Evolutionary conservation across 2,797 vertebrate genomes (phyloP).

Genomic region (Picus viridis): DNA sequence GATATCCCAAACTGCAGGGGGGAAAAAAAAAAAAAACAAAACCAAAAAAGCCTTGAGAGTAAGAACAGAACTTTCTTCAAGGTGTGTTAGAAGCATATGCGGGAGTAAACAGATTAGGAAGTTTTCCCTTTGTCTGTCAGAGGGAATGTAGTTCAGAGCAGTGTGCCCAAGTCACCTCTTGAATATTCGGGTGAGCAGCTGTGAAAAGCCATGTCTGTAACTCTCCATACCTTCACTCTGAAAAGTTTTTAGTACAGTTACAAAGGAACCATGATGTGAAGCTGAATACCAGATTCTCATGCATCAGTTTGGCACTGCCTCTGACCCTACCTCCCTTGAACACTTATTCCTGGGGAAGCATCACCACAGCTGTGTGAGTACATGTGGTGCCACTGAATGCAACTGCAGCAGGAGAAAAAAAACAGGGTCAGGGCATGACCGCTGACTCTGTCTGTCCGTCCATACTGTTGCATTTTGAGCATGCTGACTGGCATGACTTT

Average conservation of each 20-base stretch:
- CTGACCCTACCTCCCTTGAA: not conserved
- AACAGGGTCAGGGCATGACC: not conserved
- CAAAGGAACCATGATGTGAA: not conserved
- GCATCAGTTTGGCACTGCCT: fast-evolving
- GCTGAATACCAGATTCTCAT: not conserved
- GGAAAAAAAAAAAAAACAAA: not conserved
- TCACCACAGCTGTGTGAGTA: not conserved
- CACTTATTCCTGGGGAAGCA: not conserved
- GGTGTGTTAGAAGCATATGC: fast-evolving
- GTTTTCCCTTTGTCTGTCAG: fast-evolving
- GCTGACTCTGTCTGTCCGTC: not conserved
- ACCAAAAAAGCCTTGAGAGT: not conserved
- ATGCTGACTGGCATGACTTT: not conserved
- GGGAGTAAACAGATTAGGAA: not conserved
- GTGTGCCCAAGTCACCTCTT: not conserved
- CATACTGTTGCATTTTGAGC: not conserved
- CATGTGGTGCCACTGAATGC: not conserved
- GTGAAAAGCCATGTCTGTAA: not conserved
- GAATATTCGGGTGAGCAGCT: not conserved
- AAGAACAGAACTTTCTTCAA: not conserved
- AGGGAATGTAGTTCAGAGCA: not conserved
- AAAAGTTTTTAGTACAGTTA: not conserved
- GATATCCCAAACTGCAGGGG: not conserved
- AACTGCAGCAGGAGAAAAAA: not conserved
- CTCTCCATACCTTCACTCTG: not conserved